Conservation (phyloP, 1,140 invertebrate genomes). For the Neodiprion fabricii region DNA sequence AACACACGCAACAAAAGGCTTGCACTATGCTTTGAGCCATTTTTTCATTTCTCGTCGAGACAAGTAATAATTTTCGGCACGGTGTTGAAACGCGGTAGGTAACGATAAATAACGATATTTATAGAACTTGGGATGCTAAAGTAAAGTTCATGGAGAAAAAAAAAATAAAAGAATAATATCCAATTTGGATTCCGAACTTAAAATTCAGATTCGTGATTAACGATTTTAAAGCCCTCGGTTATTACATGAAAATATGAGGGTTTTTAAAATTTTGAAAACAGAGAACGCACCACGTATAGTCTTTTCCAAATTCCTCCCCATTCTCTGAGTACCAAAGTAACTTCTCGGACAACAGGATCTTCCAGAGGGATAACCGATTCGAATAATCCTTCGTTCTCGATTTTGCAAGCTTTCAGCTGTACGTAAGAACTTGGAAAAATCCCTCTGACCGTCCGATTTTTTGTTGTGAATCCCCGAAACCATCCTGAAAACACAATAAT, state of each 20-base stretch:
- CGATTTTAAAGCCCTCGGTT: too few species aligned
- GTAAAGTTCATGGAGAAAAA: too few species aligned
- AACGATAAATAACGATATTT: too few species aligned
- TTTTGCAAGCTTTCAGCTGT: conserved; percentile 77
- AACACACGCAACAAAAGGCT: not conserved
- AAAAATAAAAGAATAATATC: too few species aligned
- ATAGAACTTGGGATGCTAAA: too few species aligned
- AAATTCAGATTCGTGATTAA: too few species aligned
- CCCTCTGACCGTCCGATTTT: conserved; percentile 82
- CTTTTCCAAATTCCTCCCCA: conserved; percentile 93
- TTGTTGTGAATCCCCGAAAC: conserved; percentile 84
- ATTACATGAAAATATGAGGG: not conserved
- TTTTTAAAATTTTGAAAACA: not conserved
- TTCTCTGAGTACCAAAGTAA: conserved; percentile 89
- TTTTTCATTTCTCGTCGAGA: not conserved
- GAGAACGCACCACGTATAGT: conserved; percentile 77
- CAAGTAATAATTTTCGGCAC: too few species aligned
- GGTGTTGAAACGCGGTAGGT: too few species aligned
- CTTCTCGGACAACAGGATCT: conserved; percentile 88
- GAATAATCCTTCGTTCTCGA: conserved; percentile 75
- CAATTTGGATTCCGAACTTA: too few species aligned
- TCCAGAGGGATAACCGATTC: conserved; percentile 77
- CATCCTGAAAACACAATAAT: conserved; percentile 69
- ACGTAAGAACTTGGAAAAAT: conserved; percentile 85
- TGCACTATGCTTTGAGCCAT: not conserved